Evolutionary conservation across 1,140 invertebrate genomes (phyloP).

Genomic region (Ridgeia piscesae): DNA sequence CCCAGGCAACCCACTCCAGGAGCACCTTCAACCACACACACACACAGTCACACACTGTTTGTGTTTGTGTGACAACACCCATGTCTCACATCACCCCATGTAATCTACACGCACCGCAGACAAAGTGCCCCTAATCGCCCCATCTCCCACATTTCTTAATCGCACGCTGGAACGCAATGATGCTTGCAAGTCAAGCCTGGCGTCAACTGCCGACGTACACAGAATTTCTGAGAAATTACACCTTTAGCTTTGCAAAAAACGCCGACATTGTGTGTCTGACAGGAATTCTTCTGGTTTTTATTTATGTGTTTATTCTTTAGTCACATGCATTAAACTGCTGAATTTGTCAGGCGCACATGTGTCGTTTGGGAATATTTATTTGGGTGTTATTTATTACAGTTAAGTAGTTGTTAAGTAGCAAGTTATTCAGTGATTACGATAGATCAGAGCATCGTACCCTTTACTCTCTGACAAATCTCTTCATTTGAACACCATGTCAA

Average conservation of each 20-base stretch:
- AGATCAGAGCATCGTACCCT: too few species aligned
- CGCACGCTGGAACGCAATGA: neutral
- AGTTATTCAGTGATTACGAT: too few species aligned
- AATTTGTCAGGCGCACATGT: neutral
- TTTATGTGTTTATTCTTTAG: neutral
- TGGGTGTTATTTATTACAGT: too few species aligned
- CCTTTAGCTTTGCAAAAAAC: neutral
- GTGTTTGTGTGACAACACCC: neutral
- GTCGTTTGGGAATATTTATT: neutral
- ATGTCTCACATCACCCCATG: neutral
- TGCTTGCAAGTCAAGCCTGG: neutral
- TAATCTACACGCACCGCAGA: neutral
- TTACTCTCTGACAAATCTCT: too few species aligned
- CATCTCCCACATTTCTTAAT: neutral
- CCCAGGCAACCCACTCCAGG: neutral
- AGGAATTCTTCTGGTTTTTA: neutral
- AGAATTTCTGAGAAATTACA: neutral
- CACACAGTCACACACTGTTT: too few species aligned
- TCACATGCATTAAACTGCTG: neutral
- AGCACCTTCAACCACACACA: neutral
- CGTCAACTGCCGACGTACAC: neutral
- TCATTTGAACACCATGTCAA: too few species aligned
- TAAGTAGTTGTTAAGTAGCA: too few species aligned
- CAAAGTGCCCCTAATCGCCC: neutral
- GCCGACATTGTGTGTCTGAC: neutral